phyloP scores from a whole-genome alignment of 2,888 invertebrate genomes.

The Amblyteles armatorius region DNA sequence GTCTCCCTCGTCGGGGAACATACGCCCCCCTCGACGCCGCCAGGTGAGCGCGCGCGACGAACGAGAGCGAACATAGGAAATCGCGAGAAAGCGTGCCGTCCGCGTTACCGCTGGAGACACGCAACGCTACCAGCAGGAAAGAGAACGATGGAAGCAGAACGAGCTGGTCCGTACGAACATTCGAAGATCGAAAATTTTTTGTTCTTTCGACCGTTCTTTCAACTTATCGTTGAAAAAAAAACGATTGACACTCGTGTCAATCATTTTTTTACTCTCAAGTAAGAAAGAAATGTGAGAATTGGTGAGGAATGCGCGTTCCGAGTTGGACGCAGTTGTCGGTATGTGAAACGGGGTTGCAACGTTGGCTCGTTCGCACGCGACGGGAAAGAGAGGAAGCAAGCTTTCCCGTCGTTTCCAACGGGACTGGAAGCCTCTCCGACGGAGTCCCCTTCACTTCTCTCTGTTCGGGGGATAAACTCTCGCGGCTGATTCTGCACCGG shows the following conservation, averaged over 20 bases:
- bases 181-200: no score
- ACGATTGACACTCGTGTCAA: no score
- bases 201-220: no score
- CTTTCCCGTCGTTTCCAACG: conserved; percentile 28
- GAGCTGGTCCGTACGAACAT: background rate
- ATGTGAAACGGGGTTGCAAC: conserved; percentile 18
- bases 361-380: background rate
- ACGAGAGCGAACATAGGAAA: conserved; percentile 11
- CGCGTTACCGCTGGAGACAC: background rate
- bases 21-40: background rate
- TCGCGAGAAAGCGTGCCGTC: background rate
- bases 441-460: conserved; percentile 42
- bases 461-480: conserved; percentile 8
- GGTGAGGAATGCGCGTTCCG: background rate
- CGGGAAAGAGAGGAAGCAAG: conserved; percentile 9
- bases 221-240: no score
- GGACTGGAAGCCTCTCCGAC: conserved; percentile 19
- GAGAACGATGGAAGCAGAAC: background rate
- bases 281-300: background rate
- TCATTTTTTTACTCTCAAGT: no score
- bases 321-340: background rate
- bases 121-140: background rate
- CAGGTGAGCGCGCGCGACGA: background rate
- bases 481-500: conserved; percentile 48
- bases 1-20: conserved; percentile 2